Evolutionary conservation across 2,113 vertebrate species (phyloP), one percentile per base, ranked within the genome.

Genomic region (Protobothrops mucrosquamatus): DNA sequence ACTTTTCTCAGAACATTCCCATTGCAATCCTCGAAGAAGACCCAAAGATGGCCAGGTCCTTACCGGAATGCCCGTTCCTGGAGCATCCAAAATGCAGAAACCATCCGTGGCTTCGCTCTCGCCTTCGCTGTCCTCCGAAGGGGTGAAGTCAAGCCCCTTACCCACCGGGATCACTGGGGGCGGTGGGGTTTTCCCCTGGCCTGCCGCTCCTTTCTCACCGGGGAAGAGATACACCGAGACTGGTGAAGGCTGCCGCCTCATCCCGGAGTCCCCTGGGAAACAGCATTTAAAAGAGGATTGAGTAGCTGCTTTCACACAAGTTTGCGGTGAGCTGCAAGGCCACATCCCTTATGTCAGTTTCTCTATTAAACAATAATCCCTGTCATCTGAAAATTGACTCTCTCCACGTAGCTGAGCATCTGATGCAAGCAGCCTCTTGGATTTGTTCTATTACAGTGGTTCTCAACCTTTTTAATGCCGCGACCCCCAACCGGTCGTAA

Each of bases 81-180:
- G 99, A 46, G 99, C 98, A 22, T 99, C 99, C 51, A 99, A 96
- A 96, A 99, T 99, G 94, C 99, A 99, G 95, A 99, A 99, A 95
- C 99, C 99, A 0, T 99, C 99, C 0, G 98, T 98, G 88, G 98
- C 98, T 55, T 97, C 97, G 18, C 96, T 96, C 2, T 97, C 97
- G 0, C 93, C 95, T 5, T 97, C 95, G 93, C 97, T 95, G 97
- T 97, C 54, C 97, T 98, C 89, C 89, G 98, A 96, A 97, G 96
- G 96, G 95, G 90, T 93, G 90, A 69, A 89, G 20, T 95, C 95
- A 1, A 94, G 96, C n/a, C 92, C 91, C 4, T 90, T 81, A n/a
- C 96, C 91, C 5, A 93, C 64, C 12, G 52, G 34, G 23, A 93
- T 46, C 61, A 64, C 69, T 91, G 93, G 39, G 56, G 89, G 91